Base-by-base conservation (phyloP, 2,888 invertebrate genomes). In the Gandaritis pyraliata region DNA sequence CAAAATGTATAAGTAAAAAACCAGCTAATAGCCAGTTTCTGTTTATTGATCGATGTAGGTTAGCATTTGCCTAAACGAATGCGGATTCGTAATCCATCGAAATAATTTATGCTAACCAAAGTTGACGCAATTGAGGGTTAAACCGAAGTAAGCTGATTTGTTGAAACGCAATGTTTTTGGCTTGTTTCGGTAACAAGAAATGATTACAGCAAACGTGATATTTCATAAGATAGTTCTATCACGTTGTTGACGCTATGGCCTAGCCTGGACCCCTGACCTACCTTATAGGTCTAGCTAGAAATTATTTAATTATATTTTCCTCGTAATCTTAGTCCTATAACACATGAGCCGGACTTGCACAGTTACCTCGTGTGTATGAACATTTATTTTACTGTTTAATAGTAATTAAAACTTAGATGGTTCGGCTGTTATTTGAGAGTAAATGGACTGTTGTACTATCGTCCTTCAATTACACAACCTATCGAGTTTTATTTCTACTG, bases 171-270 rank as follows among this genome's bases (percentile, higher is more conserved):
- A 10, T 41, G 7, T 15, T 39, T n/a, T 18, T n/a, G 12, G 50
- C 41, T 23, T 51, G 11, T 41, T 11, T 39, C 10, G 0, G 10
- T 39, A 51, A 30, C 12, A 52, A 52, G 13, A 30, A 43, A 43
- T 38, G 11, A 47, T 55, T 18, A 53, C 8, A 18, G 33, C 8
- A 33, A 53, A 45, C 53, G 33, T 36, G 45, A 53, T 45, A 45
- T 45, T 53, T 33, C 33, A 45, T 33, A 30, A 53, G 45, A 36
- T 51, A 29, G 11, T 43, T 43, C 16, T 16, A 11, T 43, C 43
- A 43, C 16, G 43, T 6, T 15, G 13, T 43, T 16, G 16, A 16
- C 43, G 10, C 11, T 43, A 16, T 43, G 43, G 10, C 16, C 43
- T 11, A 43, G 16, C 38, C n/a, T 38, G 38, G n/a, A 38, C 7